Evolutionary conservation across 1,140 invertebrate species (phyloP), one percentile per base, ranked within the genome.

Genomic region (Adelges cooleyi): DNA sequence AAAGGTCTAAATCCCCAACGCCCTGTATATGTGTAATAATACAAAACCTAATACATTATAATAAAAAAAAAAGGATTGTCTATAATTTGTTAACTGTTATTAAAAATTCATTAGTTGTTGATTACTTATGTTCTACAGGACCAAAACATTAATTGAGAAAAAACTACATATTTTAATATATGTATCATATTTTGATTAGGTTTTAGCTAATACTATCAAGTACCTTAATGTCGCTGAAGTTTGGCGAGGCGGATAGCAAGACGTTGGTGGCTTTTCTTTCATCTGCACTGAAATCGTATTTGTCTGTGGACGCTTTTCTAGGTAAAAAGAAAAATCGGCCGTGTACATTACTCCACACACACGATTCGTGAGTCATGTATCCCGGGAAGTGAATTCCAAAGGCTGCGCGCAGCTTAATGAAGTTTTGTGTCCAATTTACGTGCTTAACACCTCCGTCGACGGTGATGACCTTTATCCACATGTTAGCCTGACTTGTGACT

Each of bases 351-450:
- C 92, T 96, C 95, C 95, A 99, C 0, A 83, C 82, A 5, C 79
- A 90, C 18, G 92, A 89, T 76, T 99, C 96, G 73, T 98, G 94
- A 67, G 98, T 95, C 82, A 98, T 88, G 73, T 98, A 98, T 9
- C 95, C 87, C 74, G 87, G 89, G 74, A 80, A 83, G 66, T 82
- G 73, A 70, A 88, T 88, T 54, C 80, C 77, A 25, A 82, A 74
- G 27, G 79, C 75, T 67, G 76, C 72, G 69, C 84, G 75, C n/a
- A 90, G 71, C 62, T 75, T 74, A 67, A 85, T 80, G 71, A 86
- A 90, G 65, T 85, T 81, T 8, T 70, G 66, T 62, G 70, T 79
- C 86, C 87, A 92, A 73, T 85, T 77, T 38, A 79, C 67, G 70
- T 86, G 84, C 27, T 75, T 71, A 50, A 95, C 86, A 71, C 88